Conservation (phyloP, 2,797 vertebrate genomes). For the Menidia menidia region DNA sequence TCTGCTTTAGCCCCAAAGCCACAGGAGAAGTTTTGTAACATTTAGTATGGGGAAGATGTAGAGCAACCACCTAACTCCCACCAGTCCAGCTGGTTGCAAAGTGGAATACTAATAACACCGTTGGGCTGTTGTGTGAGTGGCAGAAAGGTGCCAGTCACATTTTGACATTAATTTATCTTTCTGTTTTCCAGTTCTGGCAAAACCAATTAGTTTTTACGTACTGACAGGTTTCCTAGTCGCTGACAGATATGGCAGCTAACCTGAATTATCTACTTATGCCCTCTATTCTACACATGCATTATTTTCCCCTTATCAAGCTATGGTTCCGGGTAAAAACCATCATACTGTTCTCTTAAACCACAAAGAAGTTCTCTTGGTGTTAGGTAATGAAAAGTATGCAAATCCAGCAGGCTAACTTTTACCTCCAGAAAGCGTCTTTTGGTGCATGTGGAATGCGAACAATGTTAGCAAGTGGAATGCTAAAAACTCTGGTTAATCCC, state of each 20-base stretch:
- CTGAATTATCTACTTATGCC: neutral
- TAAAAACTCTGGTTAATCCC: constrained; percentile 42
- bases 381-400: neutral
- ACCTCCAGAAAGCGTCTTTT: constrained; percentile 22
- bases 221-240: neutral
- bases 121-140: constrained; percentile 38
- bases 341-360: neutral
- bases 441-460: constrained; percentile 34
- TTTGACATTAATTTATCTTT: constrained; percentile 15
- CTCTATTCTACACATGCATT: neutral
- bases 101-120: constrained; percentile 39
- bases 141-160: constrained; percentile 1
- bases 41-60: neutral
- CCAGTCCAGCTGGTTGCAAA: too few species aligned
- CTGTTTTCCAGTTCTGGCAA: neutral
- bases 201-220: neutral
- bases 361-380: neutral
- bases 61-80: neutral
- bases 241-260: neutral
- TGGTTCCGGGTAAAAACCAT: neutral
- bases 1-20: constrained; percentile 1
- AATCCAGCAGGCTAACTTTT: constrained; percentile 5
- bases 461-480: constrained; percentile 6
- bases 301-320: neutral
- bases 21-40: neutral